Evolutionary conservation across 2,797 vertebrate species (phyloP).

Genomic region (Corythornis leucogaster): DNA sequence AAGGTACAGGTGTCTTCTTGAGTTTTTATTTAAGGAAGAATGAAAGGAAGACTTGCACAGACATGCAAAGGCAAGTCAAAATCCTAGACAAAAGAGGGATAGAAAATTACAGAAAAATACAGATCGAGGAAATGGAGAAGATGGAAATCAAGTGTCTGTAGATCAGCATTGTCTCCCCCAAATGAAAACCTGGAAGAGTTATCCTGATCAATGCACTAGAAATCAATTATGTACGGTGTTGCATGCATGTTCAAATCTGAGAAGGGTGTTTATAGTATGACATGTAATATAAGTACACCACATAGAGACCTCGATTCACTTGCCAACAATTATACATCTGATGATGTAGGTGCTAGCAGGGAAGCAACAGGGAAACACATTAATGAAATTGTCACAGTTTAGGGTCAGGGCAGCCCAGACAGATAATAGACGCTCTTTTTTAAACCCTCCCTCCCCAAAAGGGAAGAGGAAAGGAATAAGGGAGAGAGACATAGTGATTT

Average conservation of each 20-base stretch:
- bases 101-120: not conserved
- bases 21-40: not conserved
- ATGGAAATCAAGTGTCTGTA: not conserved
- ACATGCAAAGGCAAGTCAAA: not conserved
- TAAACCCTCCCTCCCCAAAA: too few relatives aligned
- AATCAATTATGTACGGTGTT: not conserved
- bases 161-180: not conserved
- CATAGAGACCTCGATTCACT: not conserved
- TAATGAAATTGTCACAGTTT: too few relatives aligned
- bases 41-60: not conserved
- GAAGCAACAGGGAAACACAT: too few relatives aligned
- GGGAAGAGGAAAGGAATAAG: too few relatives aligned
- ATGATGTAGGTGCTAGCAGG: too few relatives aligned
- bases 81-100: not conserved
- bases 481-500: too few relatives aligned
- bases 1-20: not conserved
- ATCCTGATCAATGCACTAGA: not conserved
- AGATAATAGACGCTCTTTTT: too few relatives aligned
- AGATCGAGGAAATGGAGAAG: not conserved
- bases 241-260: not conserved
- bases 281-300: accelerated
- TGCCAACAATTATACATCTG: not conserved
- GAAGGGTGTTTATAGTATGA: not conserved
- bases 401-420: too few relatives aligned
- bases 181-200: not conserved